Evolutionary conservation across 2,888 invertebrate species (phyloP).

Genomic region (Thysanoteuthis rhombus): DNA sequence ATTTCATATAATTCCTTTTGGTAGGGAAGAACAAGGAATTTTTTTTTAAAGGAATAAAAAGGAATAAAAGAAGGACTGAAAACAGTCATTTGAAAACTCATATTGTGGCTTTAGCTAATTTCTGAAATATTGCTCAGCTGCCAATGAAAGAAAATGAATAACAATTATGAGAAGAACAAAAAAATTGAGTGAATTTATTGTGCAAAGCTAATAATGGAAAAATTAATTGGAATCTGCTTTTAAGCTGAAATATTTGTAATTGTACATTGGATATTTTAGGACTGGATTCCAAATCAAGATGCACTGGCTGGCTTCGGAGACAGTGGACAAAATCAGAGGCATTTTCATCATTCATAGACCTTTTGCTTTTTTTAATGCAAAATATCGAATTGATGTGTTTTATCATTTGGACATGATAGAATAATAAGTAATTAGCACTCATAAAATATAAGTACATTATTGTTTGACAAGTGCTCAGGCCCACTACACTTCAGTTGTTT

Average conservation of each 20-base stretch:
- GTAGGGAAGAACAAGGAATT: neutral
- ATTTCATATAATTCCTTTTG: conserved; percentile 12
- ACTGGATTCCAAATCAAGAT: neutral
- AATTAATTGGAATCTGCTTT: neutral
- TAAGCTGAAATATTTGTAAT: neutral
- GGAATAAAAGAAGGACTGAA: neutral
- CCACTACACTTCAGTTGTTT: too few relatives aligned
- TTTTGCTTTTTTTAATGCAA: too few relatives aligned
- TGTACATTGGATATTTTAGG: neutral
- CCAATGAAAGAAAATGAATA: neutral
- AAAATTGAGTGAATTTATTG: neutral
- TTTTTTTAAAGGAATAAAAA: neutral
- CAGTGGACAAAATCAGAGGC: too few relatives aligned
- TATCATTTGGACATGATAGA: too few relatives aligned
- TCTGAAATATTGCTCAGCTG: neutral
- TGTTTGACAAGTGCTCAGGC: too few relatives aligned
- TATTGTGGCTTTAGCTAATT: neutral
- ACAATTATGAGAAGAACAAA: neutral
- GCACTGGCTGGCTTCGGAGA: neutral
- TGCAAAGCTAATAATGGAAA: neutral
- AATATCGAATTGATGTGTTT: too few relatives aligned
- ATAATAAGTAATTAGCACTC: too few relatives aligned
- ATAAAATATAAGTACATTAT: too few relatives aligned
- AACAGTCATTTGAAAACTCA: neutral
- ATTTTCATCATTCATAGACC: too few relatives aligned